Evolutionary conservation across 2,888 invertebrate species (phyloP).

Genomic region (Molorchus minor): DNA sequence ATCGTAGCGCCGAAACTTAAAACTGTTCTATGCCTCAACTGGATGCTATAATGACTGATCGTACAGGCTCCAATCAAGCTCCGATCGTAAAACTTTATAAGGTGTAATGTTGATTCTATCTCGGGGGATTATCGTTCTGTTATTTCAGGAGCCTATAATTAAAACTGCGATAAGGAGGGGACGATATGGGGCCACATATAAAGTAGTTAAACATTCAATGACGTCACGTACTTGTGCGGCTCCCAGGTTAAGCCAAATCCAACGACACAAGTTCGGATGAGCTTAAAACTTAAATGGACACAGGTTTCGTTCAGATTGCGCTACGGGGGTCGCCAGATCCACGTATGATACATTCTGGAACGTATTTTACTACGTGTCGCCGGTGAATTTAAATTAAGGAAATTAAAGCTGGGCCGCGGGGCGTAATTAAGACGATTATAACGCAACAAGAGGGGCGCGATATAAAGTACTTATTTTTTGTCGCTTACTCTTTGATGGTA

Average conservation of each 20-base stretch:
- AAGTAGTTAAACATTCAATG: slow-evolving; percentile 46
- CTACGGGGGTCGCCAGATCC: slow-evolving; percentile 25
- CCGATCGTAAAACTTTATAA: slow-evolving; percentile 1
- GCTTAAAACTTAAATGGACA: slow-evolving; percentile 44
- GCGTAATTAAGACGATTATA: slow-evolving; percentile 26
- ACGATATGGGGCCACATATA: slow-evolving; percentile 23
- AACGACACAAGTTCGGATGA: slow-evolving; percentile 46
- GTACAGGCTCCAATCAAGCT: slow-evolving; percentile 3
- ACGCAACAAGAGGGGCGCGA: slow-evolving; percentile 20
- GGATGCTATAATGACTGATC: no score
- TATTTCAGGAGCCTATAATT: slow-evolving; percentile 19
- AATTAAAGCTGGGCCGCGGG: slow-evolving; percentile 23
- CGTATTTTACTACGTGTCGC: slow-evolving; percentile 23
- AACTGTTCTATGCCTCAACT: no score
- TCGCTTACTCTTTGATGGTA: slow-evolving; percentile 3
- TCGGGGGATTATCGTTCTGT: slow-evolving; percentile 17
- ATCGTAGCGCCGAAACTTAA: no score
- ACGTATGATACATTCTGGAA: slow-evolving; percentile 27
- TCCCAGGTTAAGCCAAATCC: slow-evolving; percentile 29
- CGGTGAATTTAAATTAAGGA: slow-evolving; percentile 27
- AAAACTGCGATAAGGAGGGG: slow-evolving; percentile 21
- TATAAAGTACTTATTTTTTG: slow-evolving; percentile 9
- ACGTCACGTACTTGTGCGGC: slow-evolving; percentile 42
- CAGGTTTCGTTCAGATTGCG: slow-evolving; percentile 20
- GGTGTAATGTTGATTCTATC: slow-evolving; percentile 12